Percentiles rank a stretch among this genome's conserved stretches.
These are phyloP conservation scores for Leiothrix lutea DNA, from an alignment of 2,113 vertebrate species.

Conservation along the genomic window DNA sequence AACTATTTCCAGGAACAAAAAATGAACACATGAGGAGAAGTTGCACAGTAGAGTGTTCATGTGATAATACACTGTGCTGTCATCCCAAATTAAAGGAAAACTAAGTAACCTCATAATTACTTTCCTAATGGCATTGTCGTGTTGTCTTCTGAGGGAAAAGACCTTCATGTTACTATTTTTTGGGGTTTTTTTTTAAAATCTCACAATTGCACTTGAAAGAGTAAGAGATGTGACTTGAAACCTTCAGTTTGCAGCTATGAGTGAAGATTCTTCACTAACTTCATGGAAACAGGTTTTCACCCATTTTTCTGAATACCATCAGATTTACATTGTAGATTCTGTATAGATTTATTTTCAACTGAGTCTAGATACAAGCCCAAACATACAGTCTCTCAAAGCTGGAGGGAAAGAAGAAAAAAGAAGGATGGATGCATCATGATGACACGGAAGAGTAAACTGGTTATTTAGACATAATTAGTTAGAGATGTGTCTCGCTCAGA, in stretches of 20 bases:
- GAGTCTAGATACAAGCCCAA: not conserved
- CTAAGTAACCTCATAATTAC: not conserved
- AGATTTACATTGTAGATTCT: not conserved
- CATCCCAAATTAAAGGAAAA: not conserved
- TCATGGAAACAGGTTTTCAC: not conserved
- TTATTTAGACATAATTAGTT: not conserved
- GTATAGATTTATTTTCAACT: not conserved
- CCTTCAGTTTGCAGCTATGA: not conserved
- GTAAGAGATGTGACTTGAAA: not conserved
- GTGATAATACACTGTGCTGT: not conserved
- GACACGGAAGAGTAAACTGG: not conserved
- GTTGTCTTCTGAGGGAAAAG: not conserved
- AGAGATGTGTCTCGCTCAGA: not conserved
- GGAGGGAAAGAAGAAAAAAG: not conserved
- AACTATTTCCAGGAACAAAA: not conserved
- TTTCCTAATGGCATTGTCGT: not conserved
- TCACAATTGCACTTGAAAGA: not conserved
- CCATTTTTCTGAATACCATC: not conserved
- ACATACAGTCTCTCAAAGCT: not conserved
- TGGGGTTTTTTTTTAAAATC: not conserved
- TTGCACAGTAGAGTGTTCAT: not conserved
- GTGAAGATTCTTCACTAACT: not conserved
- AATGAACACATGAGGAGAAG: not conserved
- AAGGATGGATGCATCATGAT: not conserved
- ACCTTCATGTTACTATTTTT: not conserved